Percentiles rank a stretch among this genome's conserved stretches.
phyloP scores from a whole-genome alignment of 2,797 vertebrate genomes.

The Gallinago stenura region DNA sequence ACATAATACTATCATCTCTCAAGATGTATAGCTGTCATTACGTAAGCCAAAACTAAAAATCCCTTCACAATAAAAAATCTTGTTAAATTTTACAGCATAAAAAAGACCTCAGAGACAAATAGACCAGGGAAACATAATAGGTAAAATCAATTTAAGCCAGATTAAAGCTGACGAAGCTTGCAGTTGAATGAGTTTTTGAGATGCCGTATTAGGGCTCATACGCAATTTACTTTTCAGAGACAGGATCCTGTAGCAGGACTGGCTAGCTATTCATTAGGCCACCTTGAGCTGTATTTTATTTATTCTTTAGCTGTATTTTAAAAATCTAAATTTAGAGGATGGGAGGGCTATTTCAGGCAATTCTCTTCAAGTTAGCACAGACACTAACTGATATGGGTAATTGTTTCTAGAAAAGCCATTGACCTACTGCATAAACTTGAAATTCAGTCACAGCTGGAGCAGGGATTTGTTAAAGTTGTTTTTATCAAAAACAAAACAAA shows the following conservation, averaged over 20 bases:
- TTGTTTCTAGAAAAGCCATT: not conserved
- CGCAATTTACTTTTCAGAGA: constrained; percentile 27
- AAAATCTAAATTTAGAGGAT: constrained; percentile 2
- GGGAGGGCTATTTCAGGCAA: not conserved
- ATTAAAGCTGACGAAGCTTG: not conserved
- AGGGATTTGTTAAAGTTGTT: not conserved
- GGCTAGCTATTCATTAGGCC: not conserved
- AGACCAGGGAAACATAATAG: not conserved
- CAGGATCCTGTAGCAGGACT: not conserved
- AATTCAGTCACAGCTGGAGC: not conserved
- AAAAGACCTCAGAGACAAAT: not conserved
- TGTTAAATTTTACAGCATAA: not conserved
- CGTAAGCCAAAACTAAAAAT: not conserved
- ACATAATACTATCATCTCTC: not conserved
- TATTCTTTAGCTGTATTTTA: not conserved
- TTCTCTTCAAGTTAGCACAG: not conserved
- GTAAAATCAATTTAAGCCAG: not conserved
- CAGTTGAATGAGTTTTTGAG: constrained; percentile 8
- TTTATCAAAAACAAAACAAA: not conserved
- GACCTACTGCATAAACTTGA: not conserved
- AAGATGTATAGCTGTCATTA: not conserved
- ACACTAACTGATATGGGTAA: not conserved
- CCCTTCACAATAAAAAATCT: not conserved
- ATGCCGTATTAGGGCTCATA: not conserved
- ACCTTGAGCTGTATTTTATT: not conserved